These are phyloP conservation scores for Priocnemis perturbator DNA, from an alignment of 2,888 invertebrate species.

Conservation along the genomic window DNA sequence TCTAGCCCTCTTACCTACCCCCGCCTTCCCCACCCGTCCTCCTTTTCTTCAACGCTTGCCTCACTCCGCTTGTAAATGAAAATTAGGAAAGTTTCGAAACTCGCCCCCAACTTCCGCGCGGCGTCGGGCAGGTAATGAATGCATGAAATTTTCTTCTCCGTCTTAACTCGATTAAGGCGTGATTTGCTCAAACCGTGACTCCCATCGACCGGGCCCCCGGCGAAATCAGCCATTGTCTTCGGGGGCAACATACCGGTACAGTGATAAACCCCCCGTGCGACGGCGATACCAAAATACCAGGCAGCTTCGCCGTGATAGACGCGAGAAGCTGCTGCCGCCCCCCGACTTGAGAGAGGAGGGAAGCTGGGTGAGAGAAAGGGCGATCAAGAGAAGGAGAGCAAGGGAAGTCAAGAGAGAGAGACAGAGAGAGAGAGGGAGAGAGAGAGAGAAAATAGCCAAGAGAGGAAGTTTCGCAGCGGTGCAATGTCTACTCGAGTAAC, in stretches of 20 bases:
- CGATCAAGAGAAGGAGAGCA: background rate
- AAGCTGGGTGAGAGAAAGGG: background rate
- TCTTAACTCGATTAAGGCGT: background rate
- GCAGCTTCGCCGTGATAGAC: constrained; percentile 40
- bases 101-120: too few relatives aligned
- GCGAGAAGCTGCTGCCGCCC: constrained; percentile 32
- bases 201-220: background rate
- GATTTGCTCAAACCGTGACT: constrained; percentile 8
- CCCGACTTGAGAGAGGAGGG: background rate
- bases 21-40: too few relatives aligned
- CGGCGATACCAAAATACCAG: constrained; percentile 41
- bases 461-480: constrained; percentile 35
- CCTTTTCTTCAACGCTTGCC: too few relatives aligned
- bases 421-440: constrained; percentile 31
- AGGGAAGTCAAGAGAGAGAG: constrained; percentile 40
- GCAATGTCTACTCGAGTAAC: constrained; percentile 52
- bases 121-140: background rate
- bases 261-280: constrained; percentile 4
- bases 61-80: too few relatives aligned
- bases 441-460: constrained; percentile 22
- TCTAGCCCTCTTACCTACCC: too few relatives aligned
- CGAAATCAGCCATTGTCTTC: too few relatives aligned
- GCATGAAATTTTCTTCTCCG: constrained; percentile 1
- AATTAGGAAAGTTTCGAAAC: too few relatives aligned
- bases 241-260: too few relatives aligned